Conservation (phyloP, 2,113 vertebrate genomes). For the Xenopus laevis region DNA sequence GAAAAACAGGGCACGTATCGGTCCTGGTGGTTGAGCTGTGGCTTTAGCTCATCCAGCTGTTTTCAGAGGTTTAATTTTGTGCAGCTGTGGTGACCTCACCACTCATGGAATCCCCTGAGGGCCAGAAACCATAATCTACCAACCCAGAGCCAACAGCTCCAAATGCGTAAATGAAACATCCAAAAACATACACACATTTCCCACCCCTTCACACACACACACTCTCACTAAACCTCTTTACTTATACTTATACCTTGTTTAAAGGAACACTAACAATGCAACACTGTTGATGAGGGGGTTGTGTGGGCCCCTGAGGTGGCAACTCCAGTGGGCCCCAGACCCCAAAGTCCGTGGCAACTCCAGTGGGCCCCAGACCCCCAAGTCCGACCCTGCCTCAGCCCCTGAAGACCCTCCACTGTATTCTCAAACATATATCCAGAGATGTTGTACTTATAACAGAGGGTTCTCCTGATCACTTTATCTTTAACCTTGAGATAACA, state of each 20-base stretch:
- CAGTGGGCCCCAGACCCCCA: no score
- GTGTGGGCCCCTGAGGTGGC: no score
- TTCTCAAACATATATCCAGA: no score
- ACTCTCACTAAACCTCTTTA: background rate
- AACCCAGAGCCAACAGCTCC: constrained; percentile 29
- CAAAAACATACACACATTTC: constrained; percentile 28
- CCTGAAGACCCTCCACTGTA: no score
- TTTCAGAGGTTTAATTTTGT: constrained; percentile 45
- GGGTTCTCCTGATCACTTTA: no score
- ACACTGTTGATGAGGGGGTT: no score
- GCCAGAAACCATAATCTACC: constrained; percentile 31
- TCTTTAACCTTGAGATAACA: no score
- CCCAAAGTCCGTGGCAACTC: no score
- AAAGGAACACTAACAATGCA: background rate
- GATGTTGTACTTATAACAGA: no score
- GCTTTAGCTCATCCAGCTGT: constrained; percentile 38
- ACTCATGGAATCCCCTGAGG: constrained; percentile 33
- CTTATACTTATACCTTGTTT: background rate
- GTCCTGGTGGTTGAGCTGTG: constrained; percentile 39
- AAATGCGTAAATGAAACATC: constrained; percentile 33
- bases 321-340: no score
- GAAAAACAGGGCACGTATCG: constrained; percentile 19
- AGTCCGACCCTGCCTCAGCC: no score
- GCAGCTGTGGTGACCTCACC: constrained; percentile 44
- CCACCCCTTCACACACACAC: constrained; percentile 3